Evolutionary conservation across 2,113 vertebrate genomes (phyloP).

Genomic region (Dolichallabes microphthalmus): DNA sequence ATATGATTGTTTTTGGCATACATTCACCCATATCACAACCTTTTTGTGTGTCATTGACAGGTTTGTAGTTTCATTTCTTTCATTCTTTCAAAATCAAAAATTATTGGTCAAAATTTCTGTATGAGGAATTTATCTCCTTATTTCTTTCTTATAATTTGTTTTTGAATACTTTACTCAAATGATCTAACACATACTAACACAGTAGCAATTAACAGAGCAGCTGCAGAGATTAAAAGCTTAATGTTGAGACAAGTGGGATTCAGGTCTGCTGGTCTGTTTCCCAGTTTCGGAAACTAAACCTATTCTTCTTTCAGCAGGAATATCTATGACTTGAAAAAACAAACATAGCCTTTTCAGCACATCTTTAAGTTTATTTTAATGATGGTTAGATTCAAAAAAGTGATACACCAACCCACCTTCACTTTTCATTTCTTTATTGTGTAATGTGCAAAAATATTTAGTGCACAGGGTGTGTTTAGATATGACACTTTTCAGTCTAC

Average conservation of each 20-base stretch:
- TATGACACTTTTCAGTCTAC: neutral
- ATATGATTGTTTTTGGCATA: neutral
- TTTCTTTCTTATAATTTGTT: neutral
- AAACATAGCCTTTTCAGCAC: conserved; percentile 1
- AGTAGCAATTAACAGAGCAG: neutral
- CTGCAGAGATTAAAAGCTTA: neutral
- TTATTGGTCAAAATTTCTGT: no score
- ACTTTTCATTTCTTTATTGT: conserved; percentile 2
- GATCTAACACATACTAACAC: neutral
- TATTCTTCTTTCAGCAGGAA: conserved; percentile 16
- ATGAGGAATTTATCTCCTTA: neutral
- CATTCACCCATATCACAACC: neutral
- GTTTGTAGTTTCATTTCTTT: neutral
- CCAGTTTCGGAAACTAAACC: neutral
- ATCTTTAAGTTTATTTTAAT: conserved; percentile 17
- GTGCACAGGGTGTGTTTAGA: neutral
- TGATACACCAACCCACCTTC: neutral
- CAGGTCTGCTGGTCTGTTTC: neutral
- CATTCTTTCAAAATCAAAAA: neutral
- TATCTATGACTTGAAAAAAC: conserved; percentile 5
- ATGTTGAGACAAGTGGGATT: neutral
- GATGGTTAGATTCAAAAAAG: neutral
- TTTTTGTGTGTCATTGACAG: neutral
- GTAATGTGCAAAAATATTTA: neutral
- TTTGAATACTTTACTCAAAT: neutral